Evolutionary conservation across 2,113 vertebrate genomes (phyloP).

Genomic region (Apaloderma vittatum): DNA sequence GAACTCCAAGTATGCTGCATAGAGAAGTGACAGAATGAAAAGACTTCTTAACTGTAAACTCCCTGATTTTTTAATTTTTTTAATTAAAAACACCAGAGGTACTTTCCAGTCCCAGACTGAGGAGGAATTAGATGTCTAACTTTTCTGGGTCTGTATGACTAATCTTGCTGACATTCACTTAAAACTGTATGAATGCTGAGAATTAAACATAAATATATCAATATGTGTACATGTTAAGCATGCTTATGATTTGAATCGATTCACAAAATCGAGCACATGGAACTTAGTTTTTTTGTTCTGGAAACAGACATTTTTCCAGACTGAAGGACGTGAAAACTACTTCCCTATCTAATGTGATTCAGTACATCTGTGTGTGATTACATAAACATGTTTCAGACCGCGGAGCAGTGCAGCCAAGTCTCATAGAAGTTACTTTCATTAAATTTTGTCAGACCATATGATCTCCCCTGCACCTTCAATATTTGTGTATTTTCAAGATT

Average conservation of each 20-base stretch:
- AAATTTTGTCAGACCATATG: background rate
- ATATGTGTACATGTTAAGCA: background rate
- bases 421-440: slow-evolving; percentile 53
- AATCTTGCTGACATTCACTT: background rate
- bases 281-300: slow-evolving; percentile 1
- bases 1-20: background rate
- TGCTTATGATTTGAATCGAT: background rate
- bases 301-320: slow-evolving; percentile 46
- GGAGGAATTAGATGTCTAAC: slow-evolving; percentile 36
- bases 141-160: slow-evolving; percentile 25
- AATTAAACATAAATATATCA: slow-evolving; percentile 21
- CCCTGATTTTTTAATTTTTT: background rate
- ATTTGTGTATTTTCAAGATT: background rate
- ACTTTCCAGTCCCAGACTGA: slow-evolving; percentile 20
- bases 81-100: slow-evolving; percentile 18
- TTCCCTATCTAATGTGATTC: slow-evolving; percentile 13
- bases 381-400: background rate
- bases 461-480: background rate
- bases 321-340: slow-evolving; percentile 29
- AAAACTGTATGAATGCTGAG: background rate
- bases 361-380: slow-evolving; percentile 61
- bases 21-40: background rate
- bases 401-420: background rate
- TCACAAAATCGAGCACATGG: slow-evolving; percentile 3
- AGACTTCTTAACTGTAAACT: slow-evolving; percentile 3